A percentile compares a stretch with the other conserved stretches of the same genome.
Evolutionary conservation across 1,140 invertebrate species (phyloP).

Genomic region (Aphis craccivora): DNA sequence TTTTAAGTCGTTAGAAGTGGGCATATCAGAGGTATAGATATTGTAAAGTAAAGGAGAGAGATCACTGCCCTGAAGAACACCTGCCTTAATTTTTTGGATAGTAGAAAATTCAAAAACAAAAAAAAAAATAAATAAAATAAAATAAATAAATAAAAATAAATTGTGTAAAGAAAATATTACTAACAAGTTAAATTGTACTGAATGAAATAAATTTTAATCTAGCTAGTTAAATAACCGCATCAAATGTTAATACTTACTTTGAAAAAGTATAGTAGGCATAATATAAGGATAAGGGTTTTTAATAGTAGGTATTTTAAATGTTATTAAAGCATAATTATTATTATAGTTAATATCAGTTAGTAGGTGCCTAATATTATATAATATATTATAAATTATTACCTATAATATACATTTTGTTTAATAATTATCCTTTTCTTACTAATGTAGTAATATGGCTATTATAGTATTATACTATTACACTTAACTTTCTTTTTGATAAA

Average conservation of each 20-base stretch:
- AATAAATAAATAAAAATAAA: too few relatives aligned
- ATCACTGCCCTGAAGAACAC: too few relatives aligned
- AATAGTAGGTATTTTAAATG: background rate
- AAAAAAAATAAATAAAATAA: too few relatives aligned
- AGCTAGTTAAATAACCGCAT: background rate
- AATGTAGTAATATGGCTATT: background rate
- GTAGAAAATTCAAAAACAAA: too few relatives aligned
- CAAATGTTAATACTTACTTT: background rate
- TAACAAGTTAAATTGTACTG: background rate
- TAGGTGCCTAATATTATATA: background rate
- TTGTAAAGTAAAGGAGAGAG: too few relatives aligned
- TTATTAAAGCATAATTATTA: background rate
- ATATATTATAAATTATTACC: too few relatives aligned
- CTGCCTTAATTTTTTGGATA: too few relatives aligned
- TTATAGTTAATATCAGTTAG: background rate
- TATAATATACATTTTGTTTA: background rate
- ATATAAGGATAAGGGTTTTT: background rate
- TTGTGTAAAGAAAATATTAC: background rate
- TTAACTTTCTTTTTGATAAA: background rate
- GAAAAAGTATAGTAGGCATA: background rate
- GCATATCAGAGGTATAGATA: too few relatives aligned
- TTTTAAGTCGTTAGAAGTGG: too few relatives aligned
- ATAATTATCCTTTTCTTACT: background rate
- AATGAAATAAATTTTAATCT: background rate
- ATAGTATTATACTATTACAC: background rate